phyloP scores from a whole-genome alignment of 2,113 vertebrate genomes.

The Bombycilla garrulus region DNA sequence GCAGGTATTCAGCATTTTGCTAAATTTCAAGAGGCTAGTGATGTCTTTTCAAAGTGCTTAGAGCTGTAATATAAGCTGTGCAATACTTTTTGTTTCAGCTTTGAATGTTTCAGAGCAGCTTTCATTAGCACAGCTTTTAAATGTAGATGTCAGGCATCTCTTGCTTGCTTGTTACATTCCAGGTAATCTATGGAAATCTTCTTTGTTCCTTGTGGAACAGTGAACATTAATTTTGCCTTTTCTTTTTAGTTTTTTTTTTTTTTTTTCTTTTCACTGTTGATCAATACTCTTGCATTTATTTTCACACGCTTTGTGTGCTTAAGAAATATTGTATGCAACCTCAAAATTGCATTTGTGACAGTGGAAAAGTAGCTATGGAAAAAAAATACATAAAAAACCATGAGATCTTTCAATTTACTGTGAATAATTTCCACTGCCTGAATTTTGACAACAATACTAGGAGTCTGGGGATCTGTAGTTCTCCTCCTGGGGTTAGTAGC shows the following conservation, averaged over 20 bases:
- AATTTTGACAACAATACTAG: not conserved
- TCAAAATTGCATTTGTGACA: not conserved
- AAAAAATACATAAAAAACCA: not conserved
- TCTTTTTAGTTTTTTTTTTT: not conserved
- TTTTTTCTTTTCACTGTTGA: not conserved
- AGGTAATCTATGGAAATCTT: not conserved
- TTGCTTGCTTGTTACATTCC: not conserved
- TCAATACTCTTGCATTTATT: not conserved
- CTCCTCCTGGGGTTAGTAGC: not conserved
- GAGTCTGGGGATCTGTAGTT: not conserved
- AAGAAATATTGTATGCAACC: not conserved
- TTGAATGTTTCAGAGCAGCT: not conserved
- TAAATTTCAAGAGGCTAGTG: not conserved
- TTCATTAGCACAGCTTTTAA: not conserved
- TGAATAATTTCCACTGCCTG: not conserved
- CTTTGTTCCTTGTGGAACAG: not conserved
- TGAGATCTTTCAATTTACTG: not conserved
- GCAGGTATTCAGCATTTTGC: not conserved
- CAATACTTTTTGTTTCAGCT: not conserved
- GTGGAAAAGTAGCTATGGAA: not conserved
- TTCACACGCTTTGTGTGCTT: not conserved
- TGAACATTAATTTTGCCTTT: not conserved
- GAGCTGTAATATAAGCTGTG: not conserved
- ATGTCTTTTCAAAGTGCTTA: not conserved
- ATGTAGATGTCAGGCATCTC: not conserved